phyloP scores from a whole-genome alignment of 2,113 vertebrate species.

The Hiodon tergisus region DNA sequence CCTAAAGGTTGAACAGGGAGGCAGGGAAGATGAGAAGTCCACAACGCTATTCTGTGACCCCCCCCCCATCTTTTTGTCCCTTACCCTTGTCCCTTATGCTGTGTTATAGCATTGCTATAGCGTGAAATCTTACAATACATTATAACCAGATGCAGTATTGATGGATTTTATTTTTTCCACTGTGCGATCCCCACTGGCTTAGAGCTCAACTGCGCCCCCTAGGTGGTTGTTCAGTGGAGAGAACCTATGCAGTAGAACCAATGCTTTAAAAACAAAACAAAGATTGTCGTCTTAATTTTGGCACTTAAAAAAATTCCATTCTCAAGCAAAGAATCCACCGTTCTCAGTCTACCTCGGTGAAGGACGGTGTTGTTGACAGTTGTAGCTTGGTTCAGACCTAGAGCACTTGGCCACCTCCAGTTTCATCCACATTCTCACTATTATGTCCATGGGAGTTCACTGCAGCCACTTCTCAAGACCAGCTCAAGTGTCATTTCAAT shows the following conservation, averaged over 20 bases:
- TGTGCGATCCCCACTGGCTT: constrained; percentile 40
- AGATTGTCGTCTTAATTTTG: background rate
- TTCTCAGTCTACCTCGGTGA: background rate
- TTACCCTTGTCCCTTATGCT: background rate
- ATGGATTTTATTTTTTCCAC: constrained; percentile 39
- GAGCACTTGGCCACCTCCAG: background rate
- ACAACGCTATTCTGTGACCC: background rate
- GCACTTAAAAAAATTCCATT: constrained; percentile 2
- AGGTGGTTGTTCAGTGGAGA: background rate
- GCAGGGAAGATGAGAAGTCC: background rate
- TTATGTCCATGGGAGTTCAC: background rate
- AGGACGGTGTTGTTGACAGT: background rate
- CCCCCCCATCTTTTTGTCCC: background rate
- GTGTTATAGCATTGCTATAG: constrained; percentile 29
- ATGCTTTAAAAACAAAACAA: background rate
- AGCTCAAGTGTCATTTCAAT: background rate
- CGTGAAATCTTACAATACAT: constrained; percentile 45
- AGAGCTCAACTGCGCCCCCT: no score
- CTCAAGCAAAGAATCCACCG: background rate
- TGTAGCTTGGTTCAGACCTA: background rate
- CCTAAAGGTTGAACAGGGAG: background rate
- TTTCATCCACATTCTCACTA: background rate
- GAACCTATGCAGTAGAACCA: background rate
- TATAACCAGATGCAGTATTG: constrained; percentile 61
- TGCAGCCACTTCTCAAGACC: background rate